Base-by-base conservation (phyloP, 2,113 vertebrate species). In the Lamprologus callipterus region DNA sequence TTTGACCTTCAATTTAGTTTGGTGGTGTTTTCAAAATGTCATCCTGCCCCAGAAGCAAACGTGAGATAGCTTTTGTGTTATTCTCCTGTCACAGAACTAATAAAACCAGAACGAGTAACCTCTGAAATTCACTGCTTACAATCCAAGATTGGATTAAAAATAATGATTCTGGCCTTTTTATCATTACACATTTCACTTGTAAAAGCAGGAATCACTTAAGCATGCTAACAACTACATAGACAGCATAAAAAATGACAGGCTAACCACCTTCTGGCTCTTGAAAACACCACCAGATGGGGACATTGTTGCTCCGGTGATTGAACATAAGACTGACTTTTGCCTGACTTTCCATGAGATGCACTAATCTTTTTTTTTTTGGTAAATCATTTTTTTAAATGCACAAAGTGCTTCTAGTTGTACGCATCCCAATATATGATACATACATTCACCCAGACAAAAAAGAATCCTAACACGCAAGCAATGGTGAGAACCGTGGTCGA, bases 261-360 rank as follows among this genome's bases (percentile, higher is more conserved):
- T 51, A 47, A 28, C 7, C 1, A 10, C 8, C 16, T 21, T 51
- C 26, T 26, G 11, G 21, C 21, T 37, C 11, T 8, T 16, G n/a
- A 58, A 63, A 87, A 68, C 78, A 37, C 23, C 40, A 80, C 86
- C 92, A 91, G 90, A 40, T 79, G 90, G 88, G 28, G 94, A 85
- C 80, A 57, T 83, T 31, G 65, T 90, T 83, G 85, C 85, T 87
- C 35, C 47, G 33, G 37, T 80, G 65, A 84, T 68, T 81, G 51
- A 60, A 57, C 19, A 51, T 4, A 2, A 63, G 8, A 45, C 19
- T 86, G 68, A 14, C 1, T 21, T 37, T 45, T 5, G 49, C 10
- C 17, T 68, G 6, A 68, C 9, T 58, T 80, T 51, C 5, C 35
- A 31, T 13, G 8, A 53, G 12, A 53, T n/a, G 13, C 17, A 37